Conservation (phyloP, 2,888 invertebrate genomes). For the Rutpela maculata region DNA sequence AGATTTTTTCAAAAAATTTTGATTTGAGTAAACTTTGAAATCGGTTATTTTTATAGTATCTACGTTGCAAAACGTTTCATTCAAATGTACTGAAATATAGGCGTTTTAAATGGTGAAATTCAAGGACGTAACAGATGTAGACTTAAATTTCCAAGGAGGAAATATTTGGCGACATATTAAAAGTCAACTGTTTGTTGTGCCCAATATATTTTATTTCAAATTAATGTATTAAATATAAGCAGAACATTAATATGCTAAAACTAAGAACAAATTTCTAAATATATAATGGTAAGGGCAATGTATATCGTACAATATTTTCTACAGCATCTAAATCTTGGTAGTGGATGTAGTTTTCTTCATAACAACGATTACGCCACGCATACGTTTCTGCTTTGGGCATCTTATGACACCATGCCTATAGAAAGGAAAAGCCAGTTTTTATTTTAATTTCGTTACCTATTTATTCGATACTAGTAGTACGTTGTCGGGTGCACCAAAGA, state of each 20-base stretch:
- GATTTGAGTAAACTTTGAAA: too few species aligned
- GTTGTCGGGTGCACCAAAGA: too few species aligned
- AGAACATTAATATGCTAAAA: neutral
- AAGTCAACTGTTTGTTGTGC: neutral
- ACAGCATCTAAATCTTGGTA: slow-evolving; percentile 74
- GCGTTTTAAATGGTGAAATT: slow-evolving; percentile 22
- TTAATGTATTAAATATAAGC: neutral
- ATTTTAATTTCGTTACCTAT: too few species aligned
- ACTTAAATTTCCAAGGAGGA: slow-evolving; percentile 5
- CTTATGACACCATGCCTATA: slow-evolving; percentile 76
- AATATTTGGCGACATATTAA: slow-evolving; percentile 22
- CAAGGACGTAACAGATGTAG: slow-evolving; percentile 22
- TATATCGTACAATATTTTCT: slow-evolving; percentile 64
- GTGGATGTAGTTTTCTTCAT: slow-evolving; percentile 71
- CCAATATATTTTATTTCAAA: slow-evolving; percentile 23
- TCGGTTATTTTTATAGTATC: too few species aligned
- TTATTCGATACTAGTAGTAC: too few species aligned
- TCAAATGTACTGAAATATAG: too few species aligned
- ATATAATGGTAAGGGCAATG: slow-evolving; percentile 63
- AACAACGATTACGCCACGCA: slow-evolving; percentile 76
- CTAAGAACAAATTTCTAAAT: slow-evolving; percentile 43
- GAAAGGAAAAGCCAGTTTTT: slow-evolving; percentile 18
- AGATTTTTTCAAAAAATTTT: too few species aligned
- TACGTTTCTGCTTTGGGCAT: slow-evolving; percentile 71
- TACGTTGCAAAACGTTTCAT: too few species aligned